Base-by-base conservation (phyloP, 2,113 vertebrate genomes). In the Coryphaenoides rupestris region DNA sequence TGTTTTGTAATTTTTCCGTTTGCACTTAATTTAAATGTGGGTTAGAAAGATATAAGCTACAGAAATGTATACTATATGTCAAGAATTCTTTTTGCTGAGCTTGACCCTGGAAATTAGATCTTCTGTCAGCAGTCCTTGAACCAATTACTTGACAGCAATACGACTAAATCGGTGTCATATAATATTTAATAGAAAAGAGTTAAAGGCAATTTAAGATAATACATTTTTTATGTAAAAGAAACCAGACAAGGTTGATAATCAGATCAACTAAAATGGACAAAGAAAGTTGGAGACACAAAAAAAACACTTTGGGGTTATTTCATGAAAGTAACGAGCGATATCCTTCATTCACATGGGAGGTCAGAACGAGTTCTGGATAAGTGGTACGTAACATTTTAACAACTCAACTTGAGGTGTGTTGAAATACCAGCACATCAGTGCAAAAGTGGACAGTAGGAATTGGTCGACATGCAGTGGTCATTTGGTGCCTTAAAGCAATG, bases 401-500 rank as follows among this genome's bases (percentile, higher is more conserved):
- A 65, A 13, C 47, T 67, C 24, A 23, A 69, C 62, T 50, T 12
- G 58, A 40, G 46, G 2, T 68, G 53, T 75, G 33, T 21, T 71
- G 21, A 71, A 17, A 63, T 67, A 55, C 45, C 63, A 58, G 17
- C 52, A 62, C 58, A 69, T 77, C 70, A 74, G 72, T 79, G 69
- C 62, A 76, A 68, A 74, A 55, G 7, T 55, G n/a, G 22, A 55
- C 54, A 55, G 17, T 58, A 66, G 45, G n/a, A n/a, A 2, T 63
- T 13, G 80, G 75, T 77, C 58, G 76, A 77, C 84, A 86, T 86
- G 84, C 80, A 86, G 75, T 60, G 53, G 73, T 64, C 63, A 72
- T 77, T 66, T 69, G 55, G 72, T 79, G 74, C 69, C 66, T 81
- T 61, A 14, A 60, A 71, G 74, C 50, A 62, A 55, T 65, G 40